phyloP scores from a whole-genome alignment of 2,113 vertebrate species.

The Cynocephalus volans region DNA sequence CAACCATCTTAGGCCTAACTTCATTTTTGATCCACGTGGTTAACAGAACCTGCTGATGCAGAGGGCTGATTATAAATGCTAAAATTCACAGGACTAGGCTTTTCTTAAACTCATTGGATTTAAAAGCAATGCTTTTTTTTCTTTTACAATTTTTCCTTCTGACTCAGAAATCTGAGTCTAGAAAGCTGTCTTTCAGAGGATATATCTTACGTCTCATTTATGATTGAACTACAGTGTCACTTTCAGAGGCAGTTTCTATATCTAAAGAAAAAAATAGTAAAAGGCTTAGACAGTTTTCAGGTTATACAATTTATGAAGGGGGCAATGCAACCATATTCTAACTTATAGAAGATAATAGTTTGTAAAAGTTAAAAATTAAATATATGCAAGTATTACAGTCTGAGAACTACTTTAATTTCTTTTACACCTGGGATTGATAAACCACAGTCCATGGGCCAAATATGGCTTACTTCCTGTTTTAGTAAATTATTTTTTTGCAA shows the following conservation, averaged over 20 bases:
- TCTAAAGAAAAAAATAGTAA: background rate
- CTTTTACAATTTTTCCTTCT: conserved; percentile 13
- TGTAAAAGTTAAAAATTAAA: conserved; percentile 52
- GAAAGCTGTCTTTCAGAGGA: background rate
- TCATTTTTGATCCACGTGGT: too few species aligned
- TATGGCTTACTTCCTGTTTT: background rate
- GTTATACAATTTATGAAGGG: background rate
- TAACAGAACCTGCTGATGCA: too few species aligned
- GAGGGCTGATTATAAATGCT: background rate
- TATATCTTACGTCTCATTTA: background rate
- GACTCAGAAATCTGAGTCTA: background rate
- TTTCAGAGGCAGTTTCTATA: conserved; percentile 4
- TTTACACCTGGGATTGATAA: background rate
- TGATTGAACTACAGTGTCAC: background rate
- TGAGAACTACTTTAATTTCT: conserved; percentile 15
- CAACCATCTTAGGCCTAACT: too few species aligned
- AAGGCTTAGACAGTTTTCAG: background rate
- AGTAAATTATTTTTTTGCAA: background rate
- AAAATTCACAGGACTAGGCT: background rate
- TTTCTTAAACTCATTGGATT: background rate
- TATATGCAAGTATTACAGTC: background rate
- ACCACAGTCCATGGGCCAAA: background rate
- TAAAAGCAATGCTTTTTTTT: background rate
- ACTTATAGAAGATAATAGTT: background rate
- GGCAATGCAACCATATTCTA: background rate